Conservation (phyloP, 2,888 invertebrate genomes). For the Acanthoscelides obtectus region DNA sequence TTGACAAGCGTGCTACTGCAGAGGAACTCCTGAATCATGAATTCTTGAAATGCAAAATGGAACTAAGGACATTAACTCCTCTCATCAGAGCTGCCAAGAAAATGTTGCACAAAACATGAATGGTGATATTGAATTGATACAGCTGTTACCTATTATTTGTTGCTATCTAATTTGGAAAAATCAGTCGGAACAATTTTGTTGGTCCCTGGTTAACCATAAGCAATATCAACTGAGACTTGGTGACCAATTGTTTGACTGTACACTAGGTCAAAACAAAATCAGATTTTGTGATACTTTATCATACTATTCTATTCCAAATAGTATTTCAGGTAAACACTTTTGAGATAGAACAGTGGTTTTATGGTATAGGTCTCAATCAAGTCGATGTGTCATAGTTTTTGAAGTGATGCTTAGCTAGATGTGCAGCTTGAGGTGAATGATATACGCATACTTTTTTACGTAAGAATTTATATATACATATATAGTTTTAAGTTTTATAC, state of each 20-base stretch:
- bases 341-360: background rate
- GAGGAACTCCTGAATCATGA: slow-evolving; percentile 73
- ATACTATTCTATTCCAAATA: background rate
- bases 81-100: slow-evolving; percentile 89
- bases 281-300: background rate
- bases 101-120: slow-evolving; percentile 62
- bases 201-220: background rate
- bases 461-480: background rate
- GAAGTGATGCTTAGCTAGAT: background rate
- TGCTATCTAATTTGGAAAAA: background rate
- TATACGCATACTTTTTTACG: background rate
- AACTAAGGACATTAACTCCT: slow-evolving; percentile 76
- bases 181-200: background rate
- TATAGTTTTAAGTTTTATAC: background rate
- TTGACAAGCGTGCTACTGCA: slow-evolving; percentile 72
- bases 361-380: background rate
- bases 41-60: slow-evolving; percentile 75
- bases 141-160: background rate
- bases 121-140: background rate
- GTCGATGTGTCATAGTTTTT: background rate
- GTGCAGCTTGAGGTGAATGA: background rate
- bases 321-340: background rate
- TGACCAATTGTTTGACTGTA: background rate
- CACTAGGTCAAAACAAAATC: background rate
- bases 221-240: background rate